Base-by-base conservation (phyloP, 1,140 invertebrate species). In the Conus ventricosus region DNA sequence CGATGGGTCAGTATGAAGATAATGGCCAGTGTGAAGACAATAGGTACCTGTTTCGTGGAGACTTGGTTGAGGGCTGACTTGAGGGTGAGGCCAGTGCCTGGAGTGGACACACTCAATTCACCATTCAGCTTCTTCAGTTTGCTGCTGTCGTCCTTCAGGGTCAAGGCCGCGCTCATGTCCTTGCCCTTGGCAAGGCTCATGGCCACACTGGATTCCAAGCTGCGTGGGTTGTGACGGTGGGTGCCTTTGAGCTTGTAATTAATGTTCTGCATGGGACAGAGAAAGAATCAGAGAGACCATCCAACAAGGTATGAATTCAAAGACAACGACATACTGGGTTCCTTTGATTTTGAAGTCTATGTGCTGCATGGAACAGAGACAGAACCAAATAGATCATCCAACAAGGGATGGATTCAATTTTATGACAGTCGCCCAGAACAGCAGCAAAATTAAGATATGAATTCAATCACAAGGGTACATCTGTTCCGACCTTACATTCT, bases 151-250 rank as follows among this genome's bases (percentile, higher is more conserved):
- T 87, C 71, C 6, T 71, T 75, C 27, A 87, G 85, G 75, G 39
- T 76, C 25, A 87, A 57, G 71, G 75, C 20, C 71, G 75, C 75
- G 23, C 54, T 55, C 23, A 27, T 17, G 51, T 57, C 55, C 71
- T 78, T 87, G 71, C 75, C 75, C 75, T 87, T 87, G 71, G 15
- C 85, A n/a, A 55, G 57, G 10, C 4, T 39, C 39, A 87, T 4
- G 53, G 23, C 54, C 53, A 87, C 75, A 51, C 80, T 87, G 85
- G 82, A 84, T 39, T 84, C 82, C 82, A 84, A 25, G 20, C 23
- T 63, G 82, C 23, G 20, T 5, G 82, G 82, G 57, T 20, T 63
- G 82, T 84, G 82, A 25, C 17, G 25, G 82, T 84, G 82, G 17
- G 25, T 60, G 23, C 82, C 82, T 55, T 84, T 84, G 57, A 84